These are phyloP conservation scores for Rhinogobio ventralis DNA, from an alignment of 2,797 vertebrate species.

Conservation along the genomic window DNA sequence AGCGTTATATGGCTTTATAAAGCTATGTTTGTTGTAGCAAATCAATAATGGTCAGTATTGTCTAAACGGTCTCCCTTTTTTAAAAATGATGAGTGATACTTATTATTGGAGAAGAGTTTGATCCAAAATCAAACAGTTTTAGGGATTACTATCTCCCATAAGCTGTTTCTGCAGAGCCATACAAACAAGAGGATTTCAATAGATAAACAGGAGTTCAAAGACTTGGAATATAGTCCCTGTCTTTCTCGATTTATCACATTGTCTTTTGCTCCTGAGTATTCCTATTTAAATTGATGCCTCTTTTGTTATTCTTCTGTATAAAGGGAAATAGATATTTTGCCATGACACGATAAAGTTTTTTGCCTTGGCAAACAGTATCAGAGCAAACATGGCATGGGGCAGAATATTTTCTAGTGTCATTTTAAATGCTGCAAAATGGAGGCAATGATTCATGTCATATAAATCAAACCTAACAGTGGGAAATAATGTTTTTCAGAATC, in stretches of 20 bases:
- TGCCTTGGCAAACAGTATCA: conserved; percentile 25
- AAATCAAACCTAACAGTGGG: not conserved
- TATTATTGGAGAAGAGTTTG: not conserved
- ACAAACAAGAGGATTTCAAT: conserved; percentile 43
- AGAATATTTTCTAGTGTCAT: conserved; percentile 23
- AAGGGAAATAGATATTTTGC: not conserved
- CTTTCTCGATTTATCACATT: conserved; percentile 8
- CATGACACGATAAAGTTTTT: conserved; percentile 10
- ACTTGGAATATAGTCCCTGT: conserved; percentile 33
- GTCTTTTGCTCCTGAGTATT: conserved; percentile 25
- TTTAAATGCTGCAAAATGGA: conserved; percentile 4
- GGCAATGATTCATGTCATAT: not conserved
- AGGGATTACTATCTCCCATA: conserved; percentile 41
- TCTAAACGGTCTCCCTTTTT: not conserved
- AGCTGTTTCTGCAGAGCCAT: conserved; percentile 25
- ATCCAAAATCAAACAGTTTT: conserved; percentile 22
- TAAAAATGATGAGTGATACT: not conserved
- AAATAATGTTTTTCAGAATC: not conserved
- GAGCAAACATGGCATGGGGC: not conserved
- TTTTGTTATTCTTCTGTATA: conserved; percentile 13
- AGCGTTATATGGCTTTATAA: not conserved
- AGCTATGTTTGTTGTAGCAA: not conserved
- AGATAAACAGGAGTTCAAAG: conserved; percentile 27
- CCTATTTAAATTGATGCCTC: conserved; percentile 53
- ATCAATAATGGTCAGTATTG: not conserved